These are phyloP conservation scores for Allolobophora icterica DNA, from an alignment of 2,888 invertebrate species.

Conservation along the genomic window DNA sequence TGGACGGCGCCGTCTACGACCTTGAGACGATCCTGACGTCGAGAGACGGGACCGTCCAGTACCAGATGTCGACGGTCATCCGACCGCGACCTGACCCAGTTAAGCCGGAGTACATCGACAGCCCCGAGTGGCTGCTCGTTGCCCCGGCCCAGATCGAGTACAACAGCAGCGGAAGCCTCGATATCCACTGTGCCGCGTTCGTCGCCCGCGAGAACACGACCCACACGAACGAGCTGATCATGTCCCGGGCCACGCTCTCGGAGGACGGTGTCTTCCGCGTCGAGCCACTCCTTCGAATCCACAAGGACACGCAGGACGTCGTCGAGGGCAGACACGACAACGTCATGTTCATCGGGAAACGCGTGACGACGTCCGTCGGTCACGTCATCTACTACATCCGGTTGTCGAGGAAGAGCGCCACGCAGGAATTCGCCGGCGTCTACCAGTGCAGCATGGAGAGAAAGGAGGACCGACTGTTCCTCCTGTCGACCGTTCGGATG, in stretches of 20 bases:
- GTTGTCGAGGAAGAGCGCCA: neutral
- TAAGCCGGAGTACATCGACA: neutral
- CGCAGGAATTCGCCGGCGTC: neutral
- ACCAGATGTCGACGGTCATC: neutral
- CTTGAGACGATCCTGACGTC: neutral
- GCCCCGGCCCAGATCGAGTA: neutral
- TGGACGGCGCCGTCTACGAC: neutral
- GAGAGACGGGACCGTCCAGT: neutral
- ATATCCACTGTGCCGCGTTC: neutral
- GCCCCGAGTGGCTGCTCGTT: slow-evolving; percentile 19
- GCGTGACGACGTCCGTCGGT: neutral
- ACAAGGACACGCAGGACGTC: slow-evolving; percentile 6
- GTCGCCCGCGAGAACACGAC: neutral
- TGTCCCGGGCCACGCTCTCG: neutral
- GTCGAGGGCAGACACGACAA: neutral
- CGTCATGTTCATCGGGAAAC: neutral
- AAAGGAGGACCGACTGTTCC: neutral
- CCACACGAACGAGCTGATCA: neutral
- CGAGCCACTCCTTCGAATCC: neutral
- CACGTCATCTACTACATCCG: neutral
- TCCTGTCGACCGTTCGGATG: neutral
- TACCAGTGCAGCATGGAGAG: slow-evolving; percentile 9
- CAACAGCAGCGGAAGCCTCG: neutral
- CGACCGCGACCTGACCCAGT: neutral
- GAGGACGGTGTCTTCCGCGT: neutral